Evolutionary conservation across 2,888 invertebrate genomes (phyloP).

Genomic region (Drosophila vallismaia): DNA sequence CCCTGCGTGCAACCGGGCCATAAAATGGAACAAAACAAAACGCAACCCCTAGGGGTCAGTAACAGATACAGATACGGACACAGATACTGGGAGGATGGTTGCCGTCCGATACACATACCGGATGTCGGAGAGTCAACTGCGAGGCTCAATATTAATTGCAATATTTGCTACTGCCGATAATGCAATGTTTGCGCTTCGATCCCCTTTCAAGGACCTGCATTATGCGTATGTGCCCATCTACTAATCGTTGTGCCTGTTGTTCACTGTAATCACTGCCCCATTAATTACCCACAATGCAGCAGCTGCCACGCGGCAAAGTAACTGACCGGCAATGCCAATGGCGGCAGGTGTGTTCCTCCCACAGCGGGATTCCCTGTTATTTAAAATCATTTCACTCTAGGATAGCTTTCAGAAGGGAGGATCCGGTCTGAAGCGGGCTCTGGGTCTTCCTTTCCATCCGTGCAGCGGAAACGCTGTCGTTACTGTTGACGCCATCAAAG

Average conservation of each 20-base stretch:
- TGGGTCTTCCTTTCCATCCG: conserved; percentile 36
- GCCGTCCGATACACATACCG: conserved; percentile 37
- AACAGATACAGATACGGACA: conserved; percentile 15
- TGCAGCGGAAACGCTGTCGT: conserved; percentile 55
- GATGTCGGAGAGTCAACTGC: conserved; percentile 30
- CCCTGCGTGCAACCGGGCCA: conserved; percentile 63
- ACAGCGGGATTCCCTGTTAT: conserved; percentile 34
- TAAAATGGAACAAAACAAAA: conserved; percentile 54
- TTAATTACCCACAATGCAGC: conserved; percentile 63
- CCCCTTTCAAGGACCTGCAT: conserved; percentile 53
- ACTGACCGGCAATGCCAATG: conserved; percentile 13
- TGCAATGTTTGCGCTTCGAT: conserved; percentile 59
- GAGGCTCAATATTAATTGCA: conserved; percentile 69
- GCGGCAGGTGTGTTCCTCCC: conserved; percentile 52
- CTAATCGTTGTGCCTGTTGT: conserved; percentile 60
- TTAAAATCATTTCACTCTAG: conserved; percentile 51
- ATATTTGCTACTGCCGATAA: conserved; percentile 52
- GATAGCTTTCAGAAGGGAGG: neutral
- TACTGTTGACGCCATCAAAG: conserved; percentile 17
- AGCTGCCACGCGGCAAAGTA: conserved; percentile 29
- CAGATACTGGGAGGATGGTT: neutral
- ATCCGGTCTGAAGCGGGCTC: conserved; percentile 28
- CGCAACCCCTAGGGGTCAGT: conserved; percentile 38
- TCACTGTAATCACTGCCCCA: conserved; percentile 60
- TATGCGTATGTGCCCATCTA: conserved; percentile 38